Conservation (phyloP, 2,113 vertebrate genomes). For the Spilogale gracilis region DNA sequence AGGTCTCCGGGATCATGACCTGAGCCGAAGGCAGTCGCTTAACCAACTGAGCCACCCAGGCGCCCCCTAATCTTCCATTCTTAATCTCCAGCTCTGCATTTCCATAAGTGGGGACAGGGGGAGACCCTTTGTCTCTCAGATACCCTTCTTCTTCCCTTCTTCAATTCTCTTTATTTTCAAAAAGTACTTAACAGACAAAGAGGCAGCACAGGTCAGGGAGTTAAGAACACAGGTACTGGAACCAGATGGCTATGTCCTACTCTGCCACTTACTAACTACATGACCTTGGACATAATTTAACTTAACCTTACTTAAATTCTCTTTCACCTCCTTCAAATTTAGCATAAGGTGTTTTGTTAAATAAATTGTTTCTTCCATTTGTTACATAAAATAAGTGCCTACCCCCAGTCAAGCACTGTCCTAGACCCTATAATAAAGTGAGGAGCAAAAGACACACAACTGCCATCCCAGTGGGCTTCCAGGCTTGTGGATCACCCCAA, state of each 20-base stretch:
- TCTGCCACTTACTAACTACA: not conserved
- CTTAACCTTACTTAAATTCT: not conserved
- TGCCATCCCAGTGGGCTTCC: not conserved
- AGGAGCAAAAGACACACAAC: not conserved
- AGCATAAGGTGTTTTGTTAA: conserved; percentile 52
- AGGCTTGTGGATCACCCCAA: not conserved
- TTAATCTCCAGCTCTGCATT: conserved; percentile 16
- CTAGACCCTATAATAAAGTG: not conserved
- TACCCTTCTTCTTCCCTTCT: not conserved
- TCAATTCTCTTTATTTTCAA: conserved; percentile 21
- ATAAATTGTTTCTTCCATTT: conserved; percentile 48
- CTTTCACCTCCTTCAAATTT: conserved; percentile 28
- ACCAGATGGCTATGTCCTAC: not conserved
- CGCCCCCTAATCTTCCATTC: not conserved
- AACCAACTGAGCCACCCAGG: not conserved
- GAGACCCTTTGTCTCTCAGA: not conserved
- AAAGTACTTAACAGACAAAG: not conserved
- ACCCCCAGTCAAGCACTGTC: not conserved
- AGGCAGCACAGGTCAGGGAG: too few relatives aligned
- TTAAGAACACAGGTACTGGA: not conserved
- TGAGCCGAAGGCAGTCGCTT: not conserved
- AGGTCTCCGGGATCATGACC: not conserved
- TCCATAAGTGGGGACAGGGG: not conserved
- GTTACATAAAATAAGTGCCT: conserved; percentile 26
- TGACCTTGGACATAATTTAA: not conserved